Evolutionary conservation across 1,140 invertebrate genomes (phyloP).

Genomic region (Polyergus mexicanus): DNA sequence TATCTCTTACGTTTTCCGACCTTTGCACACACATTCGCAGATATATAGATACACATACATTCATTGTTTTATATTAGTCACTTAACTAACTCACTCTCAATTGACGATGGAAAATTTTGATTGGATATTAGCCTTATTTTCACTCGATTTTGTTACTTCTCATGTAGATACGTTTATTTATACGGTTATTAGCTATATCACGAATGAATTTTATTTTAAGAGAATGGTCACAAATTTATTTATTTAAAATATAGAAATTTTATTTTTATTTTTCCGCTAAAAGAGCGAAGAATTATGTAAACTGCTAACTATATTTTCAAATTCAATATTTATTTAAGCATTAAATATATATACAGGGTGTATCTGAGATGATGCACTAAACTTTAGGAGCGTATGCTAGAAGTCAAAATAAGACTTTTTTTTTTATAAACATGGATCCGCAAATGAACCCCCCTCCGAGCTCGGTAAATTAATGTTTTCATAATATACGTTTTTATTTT

Average conservation of each 20-base stretch:
- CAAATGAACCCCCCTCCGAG: too few relatives aligned
- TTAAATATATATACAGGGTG: too few relatives aligned
- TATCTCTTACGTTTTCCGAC: constrained; percentile 20
- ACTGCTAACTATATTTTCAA: neutral
- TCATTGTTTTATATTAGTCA: neutral
- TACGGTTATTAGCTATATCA: neutral
- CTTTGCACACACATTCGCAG: neutral
- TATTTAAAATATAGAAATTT: neutral
- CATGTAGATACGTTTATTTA: neutral
- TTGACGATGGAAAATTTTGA: constrained; percentile 23
- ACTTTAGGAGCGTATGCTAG: too few relatives aligned
- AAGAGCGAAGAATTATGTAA: neutral
- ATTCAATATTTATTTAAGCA: too few relatives aligned
- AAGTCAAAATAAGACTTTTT: too few relatives aligned
- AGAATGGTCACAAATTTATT: constrained; percentile 14
- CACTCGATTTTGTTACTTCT: neutral
- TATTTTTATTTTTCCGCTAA: neutral
- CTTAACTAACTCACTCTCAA: constrained; percentile 12
- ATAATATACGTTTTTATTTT: too few relatives aligned
- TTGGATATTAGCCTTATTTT: constrained; percentile 14
- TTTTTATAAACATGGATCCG: too few relatives aligned
- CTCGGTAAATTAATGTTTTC: too few relatives aligned
- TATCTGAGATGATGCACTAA: too few relatives aligned
- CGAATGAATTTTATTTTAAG: constrained; percentile 16
- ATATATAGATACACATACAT: neutral